Conservation (phyloP, 2,888 invertebrate species). For the Caenorhabditis uteleia region DNA sequence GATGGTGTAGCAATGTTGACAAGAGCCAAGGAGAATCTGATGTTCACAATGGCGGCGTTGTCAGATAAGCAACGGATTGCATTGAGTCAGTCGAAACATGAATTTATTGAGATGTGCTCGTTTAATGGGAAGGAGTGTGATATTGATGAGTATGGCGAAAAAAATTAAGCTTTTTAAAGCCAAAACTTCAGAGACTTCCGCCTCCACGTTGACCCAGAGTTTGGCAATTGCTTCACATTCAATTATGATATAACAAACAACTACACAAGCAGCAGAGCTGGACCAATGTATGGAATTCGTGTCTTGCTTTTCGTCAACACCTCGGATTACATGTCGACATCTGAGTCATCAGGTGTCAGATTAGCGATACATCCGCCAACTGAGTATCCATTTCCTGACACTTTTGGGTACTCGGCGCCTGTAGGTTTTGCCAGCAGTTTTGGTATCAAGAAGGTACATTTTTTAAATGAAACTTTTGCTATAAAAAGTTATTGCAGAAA, state of each 20-base stretch:
- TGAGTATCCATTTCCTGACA: conserved; percentile 57
- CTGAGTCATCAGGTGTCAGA: conserved; percentile 55
- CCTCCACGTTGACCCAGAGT: conserved; percentile 56
- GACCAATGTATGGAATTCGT: conserved; percentile 62
- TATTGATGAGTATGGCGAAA: conserved; percentile 43
- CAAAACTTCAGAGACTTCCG: conserved; percentile 49
- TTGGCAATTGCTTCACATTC: conserved; percentile 59
- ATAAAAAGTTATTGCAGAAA: conserved; percentile 42
- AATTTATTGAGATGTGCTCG: conserved; percentile 61
- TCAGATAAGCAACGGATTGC: conserved; percentile 47
- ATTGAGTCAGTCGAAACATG: conserved; percentile 51
- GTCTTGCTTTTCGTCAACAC: conserved; percentile 57
- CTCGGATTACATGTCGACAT: conserved; percentile 59
- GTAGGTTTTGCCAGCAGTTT: conserved; percentile 56
- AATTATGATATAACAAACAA: conserved; percentile 54
- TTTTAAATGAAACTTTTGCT: conserved; percentile 3
- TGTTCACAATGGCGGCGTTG: conserved; percentile 60
- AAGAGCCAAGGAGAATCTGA: conserved; percentile 57
- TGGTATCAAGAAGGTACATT: conserved; percentile 52
- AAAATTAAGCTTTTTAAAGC: not conserved
- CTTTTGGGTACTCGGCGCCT: conserved; percentile 58
- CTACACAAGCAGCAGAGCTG: conserved; percentile 55
- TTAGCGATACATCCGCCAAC: conserved; percentile 56
- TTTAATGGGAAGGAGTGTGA: conserved; percentile 60
- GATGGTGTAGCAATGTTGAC: conserved; percentile 60